phyloP scores from a whole-genome alignment of 2,113 vertebrate species.

The Cyanoderma ruficeps region DNA sequence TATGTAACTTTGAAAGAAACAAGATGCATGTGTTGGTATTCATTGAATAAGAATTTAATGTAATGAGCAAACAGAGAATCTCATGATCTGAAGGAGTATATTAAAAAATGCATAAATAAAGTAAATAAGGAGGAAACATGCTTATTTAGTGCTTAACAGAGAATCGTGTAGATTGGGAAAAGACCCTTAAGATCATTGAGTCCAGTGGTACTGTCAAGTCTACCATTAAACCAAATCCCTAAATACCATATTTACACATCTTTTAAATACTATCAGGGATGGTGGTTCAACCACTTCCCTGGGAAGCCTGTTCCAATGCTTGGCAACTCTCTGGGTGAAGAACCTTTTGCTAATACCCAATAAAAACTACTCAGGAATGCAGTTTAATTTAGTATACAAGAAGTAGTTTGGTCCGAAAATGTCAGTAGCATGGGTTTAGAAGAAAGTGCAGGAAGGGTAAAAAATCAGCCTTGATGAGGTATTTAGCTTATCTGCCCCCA shows the following conservation, averaged over 20 bases:
- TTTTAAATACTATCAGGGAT: background rate
- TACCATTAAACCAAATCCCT: background rate
- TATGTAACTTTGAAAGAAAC: background rate
- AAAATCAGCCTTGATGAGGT: background rate
- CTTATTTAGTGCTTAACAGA: background rate
- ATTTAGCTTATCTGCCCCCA: background rate
- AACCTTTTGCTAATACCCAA: background rate
- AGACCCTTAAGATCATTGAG: background rate
- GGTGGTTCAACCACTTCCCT: background rate
- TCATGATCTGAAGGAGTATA: background rate
- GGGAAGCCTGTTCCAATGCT: background rate
- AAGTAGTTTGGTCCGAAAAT: background rate
- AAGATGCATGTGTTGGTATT: background rate
- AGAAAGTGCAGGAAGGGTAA: background rate
- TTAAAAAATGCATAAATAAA: background rate
- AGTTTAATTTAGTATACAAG: background rate
- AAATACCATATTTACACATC: background rate
- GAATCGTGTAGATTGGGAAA: background rate
- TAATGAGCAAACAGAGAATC: background rate
- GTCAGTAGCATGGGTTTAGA: background rate
- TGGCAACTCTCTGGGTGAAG: background rate
- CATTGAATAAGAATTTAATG: background rate
- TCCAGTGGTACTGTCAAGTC: background rate
- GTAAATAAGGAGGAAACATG: background rate
- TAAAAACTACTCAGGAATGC: background rate